phyloP scores from a whole-genome alignment of 1,140 invertebrate genomes.

The Eriocheir sinensis region DNA sequence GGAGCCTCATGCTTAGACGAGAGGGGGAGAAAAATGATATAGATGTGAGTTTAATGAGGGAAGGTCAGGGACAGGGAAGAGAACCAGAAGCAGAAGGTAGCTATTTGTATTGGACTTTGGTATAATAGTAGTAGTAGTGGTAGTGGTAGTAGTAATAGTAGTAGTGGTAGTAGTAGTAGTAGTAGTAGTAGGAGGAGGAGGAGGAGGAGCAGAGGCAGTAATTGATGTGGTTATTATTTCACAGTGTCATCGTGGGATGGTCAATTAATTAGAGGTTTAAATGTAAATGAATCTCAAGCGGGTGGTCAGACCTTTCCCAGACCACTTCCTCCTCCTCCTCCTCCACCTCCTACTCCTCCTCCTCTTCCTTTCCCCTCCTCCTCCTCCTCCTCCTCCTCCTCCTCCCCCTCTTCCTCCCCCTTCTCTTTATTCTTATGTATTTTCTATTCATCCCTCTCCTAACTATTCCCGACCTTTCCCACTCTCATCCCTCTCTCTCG shows the following conservation, averaged over 20 bases:
- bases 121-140: background rate
- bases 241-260: background rate
- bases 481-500: background rate
- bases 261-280: slow-evolving; percentile 1
- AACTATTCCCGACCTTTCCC: background rate
- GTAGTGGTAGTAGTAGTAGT: slow-evolving; percentile 9
- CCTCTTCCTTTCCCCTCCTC: background rate
- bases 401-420: background rate
- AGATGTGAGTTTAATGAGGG: background rate
- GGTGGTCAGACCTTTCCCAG: slow-evolving; percentile 11
- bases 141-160: background rate
- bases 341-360: background rate
- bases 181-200: background rate
- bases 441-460: background rate
- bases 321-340: background rate
- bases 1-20: background rate
- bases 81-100: background rate
- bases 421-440: background rate
- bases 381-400: background rate
- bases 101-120: background rate
- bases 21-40: background rate
- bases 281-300: slow-evolving; percentile 24
- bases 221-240: background rate
- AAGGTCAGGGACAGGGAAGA: background rate
- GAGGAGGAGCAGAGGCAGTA: background rate